Percentiles rank a stretch among this genome's conserved stretches.
These are phyloP conservation scores for Zoanthus gigantus DNA, from an alignment of 92 coral and sea anemone species.

Conservation along the genomic window DNA sequence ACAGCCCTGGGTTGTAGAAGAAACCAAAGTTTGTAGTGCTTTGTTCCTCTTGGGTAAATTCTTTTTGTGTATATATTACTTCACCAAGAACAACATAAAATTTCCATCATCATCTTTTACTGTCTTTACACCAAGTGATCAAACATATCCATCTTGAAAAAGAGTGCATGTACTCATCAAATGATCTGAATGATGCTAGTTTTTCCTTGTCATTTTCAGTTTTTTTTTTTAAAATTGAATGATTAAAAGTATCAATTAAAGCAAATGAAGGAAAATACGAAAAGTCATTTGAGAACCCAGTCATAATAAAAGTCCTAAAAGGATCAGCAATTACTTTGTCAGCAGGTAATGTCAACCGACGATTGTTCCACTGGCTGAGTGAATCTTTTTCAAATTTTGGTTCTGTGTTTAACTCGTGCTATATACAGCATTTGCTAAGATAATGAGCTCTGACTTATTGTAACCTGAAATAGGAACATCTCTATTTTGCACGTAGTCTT, in stretches of 20 bases:
- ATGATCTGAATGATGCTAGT: conserved; percentile 50
- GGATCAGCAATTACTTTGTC: conserved; percentile 51
- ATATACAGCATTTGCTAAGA: conserved; percentile 37
- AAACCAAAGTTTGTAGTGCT: conserved; percentile 73
- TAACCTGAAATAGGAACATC: conserved; percentile 39
- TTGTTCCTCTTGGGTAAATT: conserved; percentile 67
- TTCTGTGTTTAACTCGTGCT: conserved; percentile 57
- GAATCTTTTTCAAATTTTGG: conserved; percentile 69
- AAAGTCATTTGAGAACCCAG: neutral
- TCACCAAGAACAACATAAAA: conserved; percentile 32
- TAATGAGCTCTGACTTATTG: conserved; percentile 50
- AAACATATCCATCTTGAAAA: conserved; percentile 46
- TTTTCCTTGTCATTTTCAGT: conserved; percentile 50
- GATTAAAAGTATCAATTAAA: conserved; percentile 48
- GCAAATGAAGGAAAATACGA: conserved; percentile 34
- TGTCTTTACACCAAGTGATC: conserved; percentile 29
- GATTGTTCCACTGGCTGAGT: conserved; percentile 45
- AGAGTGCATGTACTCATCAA: conserved; percentile 47
- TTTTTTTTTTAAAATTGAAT: conserved; percentile 30
- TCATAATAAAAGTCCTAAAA: neutral
- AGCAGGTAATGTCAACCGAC: conserved; percentile 66
- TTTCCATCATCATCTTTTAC: conserved; percentile 37
- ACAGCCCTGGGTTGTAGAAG: conserved; percentile 71
- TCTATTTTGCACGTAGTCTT: neutral
- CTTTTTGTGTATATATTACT: conserved; percentile 74